Evolutionary conservation across 2,113 vertebrate species (phyloP), one percentile per base, ranked within the genome.

Genomic region (Ctenodactylus gundi): DNA sequence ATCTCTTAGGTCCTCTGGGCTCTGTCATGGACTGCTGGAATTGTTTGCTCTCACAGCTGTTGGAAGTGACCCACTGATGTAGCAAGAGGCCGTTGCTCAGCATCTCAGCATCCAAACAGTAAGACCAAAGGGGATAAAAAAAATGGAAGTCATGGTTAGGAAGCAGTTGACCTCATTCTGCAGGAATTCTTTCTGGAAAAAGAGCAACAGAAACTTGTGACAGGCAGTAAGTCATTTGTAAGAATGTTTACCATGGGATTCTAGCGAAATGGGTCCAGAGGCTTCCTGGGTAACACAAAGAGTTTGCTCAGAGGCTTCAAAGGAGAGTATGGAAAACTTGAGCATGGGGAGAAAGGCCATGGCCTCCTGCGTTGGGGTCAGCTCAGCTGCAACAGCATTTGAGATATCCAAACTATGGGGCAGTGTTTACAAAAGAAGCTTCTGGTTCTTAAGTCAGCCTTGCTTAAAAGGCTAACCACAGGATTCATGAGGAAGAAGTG

Each of bases 121-220:
- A 93, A 95, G 80, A 96, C 94, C 92, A 95, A 97, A 96, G 62
- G 90, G 85, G 88, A 70, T 85, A 72, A 82, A 91, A 91, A 87
- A 93, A 95, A 90, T 44, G 92, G 96, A 95, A 98, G 88, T 94
- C 84, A 72, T 78, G 94, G 58, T 57, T 86, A 86, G 46, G 64
- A 86, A 91, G 65, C 1, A 53, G 85, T 91, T 98, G 98, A 98
- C 90, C 93, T 98, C 97, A 98, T 58, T 90, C 92, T 9, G 8
- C 2, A 97, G 96, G 97, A 98, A 98, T 98, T 93, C 85, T 88
- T 94, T 93, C 87, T 97, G 95, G 97, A 98, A 97, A 97, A 93
- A 85, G 92, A 96, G 96, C 97, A 93, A 77, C 73, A 93, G 96
- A 97, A 95, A 96, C 88, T 94, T 98, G 97, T 98, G 97, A 97